Percentiles rank a stretch among this genome's conserved stretches.
Evolutionary conservation across 2,113 vertebrate genomes (phyloP).

Genomic region (Rousettus leschenaultii): DNA sequence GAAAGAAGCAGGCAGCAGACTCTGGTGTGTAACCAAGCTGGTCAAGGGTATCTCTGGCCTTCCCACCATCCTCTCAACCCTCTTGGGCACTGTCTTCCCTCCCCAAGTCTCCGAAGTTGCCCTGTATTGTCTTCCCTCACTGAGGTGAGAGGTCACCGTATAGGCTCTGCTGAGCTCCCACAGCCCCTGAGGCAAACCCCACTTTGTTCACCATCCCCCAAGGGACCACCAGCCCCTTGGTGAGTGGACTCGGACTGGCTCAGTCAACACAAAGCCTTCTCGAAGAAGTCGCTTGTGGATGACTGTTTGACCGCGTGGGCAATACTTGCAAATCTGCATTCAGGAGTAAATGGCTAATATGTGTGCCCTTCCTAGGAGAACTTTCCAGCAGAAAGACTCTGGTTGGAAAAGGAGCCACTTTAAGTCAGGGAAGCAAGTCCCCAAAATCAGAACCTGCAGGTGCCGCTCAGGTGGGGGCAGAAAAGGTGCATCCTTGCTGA

Average conservation of each 20-base stretch:
- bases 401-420: neutral
- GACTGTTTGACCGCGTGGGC: neutral
- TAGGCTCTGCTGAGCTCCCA: neutral
- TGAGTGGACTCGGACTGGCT: neutral
- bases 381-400: neutral
- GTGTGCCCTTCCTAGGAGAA: neutral
- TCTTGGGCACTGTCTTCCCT: neutral
- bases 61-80: neutral
- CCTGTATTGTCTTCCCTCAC: neutral
- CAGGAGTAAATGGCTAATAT: neutral
- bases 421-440: neutral
- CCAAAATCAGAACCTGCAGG: neutral
- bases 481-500: neutral
- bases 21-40: fast-evolving
- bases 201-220: neutral
- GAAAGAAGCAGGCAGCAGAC: neutral
- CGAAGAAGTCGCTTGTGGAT: neutral
- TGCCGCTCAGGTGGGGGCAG: fast-evolving
- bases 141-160: neutral
- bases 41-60: neutral
- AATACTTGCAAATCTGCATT: neutral
- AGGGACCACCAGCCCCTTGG: neutral
- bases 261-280: neutral
- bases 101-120: neutral
- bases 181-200: neutral